Evolutionary conservation across 2,888 invertebrate species (phyloP), one percentile per base, ranked within the genome.

Genomic region (Drosophila antonietae): DNA sequence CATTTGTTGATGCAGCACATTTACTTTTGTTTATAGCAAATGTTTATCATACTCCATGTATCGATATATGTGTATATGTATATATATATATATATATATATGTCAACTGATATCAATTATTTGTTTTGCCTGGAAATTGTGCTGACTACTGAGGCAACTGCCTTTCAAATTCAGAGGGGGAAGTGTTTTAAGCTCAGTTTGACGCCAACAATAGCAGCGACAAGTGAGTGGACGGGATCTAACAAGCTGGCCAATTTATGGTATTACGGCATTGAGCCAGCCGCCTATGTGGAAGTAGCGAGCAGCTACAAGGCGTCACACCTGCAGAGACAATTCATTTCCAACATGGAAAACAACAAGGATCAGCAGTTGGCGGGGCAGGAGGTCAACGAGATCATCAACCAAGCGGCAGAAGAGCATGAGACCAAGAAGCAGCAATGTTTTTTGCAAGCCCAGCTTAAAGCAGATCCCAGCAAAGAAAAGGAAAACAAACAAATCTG

Each of bases 231-330:
- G 4, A n/a, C n/a, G 31, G 51, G 18, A 33, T 33, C 33, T 15
- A 14, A 41, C 49, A 73, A 64, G 59, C 68, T 83, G 74, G 75
- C 67, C 28, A 68, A 61, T 31, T 35, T 28, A 37, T 57, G 76
- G 61, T 23, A 72, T 8, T 44, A n/a, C 53, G 28, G 61, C 15
- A 51, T 73, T 7, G 81, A 87, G 39, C 68, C 84, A 14, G 83
- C 75, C 47, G 82, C 88, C 57, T 87, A 20, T 47, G 73, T 73
- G 63, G 85, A 87, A 66, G 49, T 84, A 31, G 23, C 57, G 20
- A 66, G 51, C 51, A 69, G 39, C 43, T 59, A 39, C 14, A 39
- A 28, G 46, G 23, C 41, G 0, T 6, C n/a, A 33, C 1, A 10
- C 10, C 7, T 44, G 14, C 59, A 59, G 14, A n/a, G n/a, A n/a